These are phyloP conservation scores for Drosophila monieri DNA, from an alignment of 2,888 invertebrate species.

Conservation along the genomic window DNA sequence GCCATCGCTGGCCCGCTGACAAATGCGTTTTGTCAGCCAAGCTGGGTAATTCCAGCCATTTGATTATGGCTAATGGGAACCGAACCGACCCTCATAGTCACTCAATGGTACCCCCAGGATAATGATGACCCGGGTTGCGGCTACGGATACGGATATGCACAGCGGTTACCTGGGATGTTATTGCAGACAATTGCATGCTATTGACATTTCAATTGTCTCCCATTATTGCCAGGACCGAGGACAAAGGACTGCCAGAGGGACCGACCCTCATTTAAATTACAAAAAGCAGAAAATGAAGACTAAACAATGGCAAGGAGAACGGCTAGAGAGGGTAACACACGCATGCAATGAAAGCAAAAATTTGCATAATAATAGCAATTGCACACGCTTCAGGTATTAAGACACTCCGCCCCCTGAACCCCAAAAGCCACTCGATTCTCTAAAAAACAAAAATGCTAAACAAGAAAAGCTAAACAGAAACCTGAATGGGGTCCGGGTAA, in stretches of 20 bases:
- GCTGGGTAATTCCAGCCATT: constrained; percentile 15
- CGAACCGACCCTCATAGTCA: constrained; percentile 11
- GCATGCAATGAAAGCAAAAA: constrained; percentile 72
- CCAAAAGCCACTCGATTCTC: constrained; percentile 51
- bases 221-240: constrained; percentile 57
- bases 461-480: constrained; percentile 20
- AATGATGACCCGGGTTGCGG: constrained; percentile 14
- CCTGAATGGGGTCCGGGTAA: not conserved
- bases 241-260: constrained; percentile 4
- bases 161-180: constrained; percentile 39
- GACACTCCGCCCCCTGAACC: constrained; percentile 44
- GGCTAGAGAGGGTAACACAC: constrained; percentile 46
- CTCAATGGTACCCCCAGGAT: constrained; percentile 12
- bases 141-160: constrained; percentile 1
- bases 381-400: constrained; percentile 80
- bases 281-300: constrained; percentile 14
- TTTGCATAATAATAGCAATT: constrained; percentile 79
- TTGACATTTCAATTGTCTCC: constrained; percentile 76
- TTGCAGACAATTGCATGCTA: constrained; percentile 69
- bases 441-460: constrained; percentile 46
- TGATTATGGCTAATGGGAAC: constrained; percentile 21
- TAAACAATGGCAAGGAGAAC: constrained; percentile 3
- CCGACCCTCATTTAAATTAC: constrained; percentile 39
- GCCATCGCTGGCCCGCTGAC: too few relatives aligned
- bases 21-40: constrained; percentile 6